A percentile compares a stretch with the other conserved stretches of the same genome.
Conservation (phyloP, 2,888 invertebrate genomes). For the Xylota segnis region DNA sequence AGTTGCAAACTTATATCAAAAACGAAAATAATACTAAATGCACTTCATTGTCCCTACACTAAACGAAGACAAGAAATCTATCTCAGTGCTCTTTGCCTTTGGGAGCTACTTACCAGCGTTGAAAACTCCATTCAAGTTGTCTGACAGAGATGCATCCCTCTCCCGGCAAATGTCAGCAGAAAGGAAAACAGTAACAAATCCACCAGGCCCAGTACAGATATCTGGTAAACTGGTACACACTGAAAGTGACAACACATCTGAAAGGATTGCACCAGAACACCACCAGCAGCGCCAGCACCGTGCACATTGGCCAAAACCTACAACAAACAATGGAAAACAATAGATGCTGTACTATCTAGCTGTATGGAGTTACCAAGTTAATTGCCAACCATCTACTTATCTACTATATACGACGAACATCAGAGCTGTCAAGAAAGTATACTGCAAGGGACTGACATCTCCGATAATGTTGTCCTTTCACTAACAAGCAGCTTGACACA, state of each 20-base stretch:
- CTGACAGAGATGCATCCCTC: not conserved
- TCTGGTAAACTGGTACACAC: not conserved
- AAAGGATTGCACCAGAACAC: not conserved
- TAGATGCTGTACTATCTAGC: slow-evolving; percentile 25
- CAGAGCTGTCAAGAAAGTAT: slow-evolving; percentile 20
- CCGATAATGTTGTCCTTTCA: slow-evolving; percentile 30
- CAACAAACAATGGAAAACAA: slow-evolving; percentile 13
- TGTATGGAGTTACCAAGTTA: slow-evolving; percentile 44
- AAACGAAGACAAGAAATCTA: not conserved
- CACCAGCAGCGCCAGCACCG: not conserved
- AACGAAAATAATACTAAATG: not conserved
- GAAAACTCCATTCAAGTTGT: slow-evolving; percentile 1
- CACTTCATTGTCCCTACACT: not conserved
- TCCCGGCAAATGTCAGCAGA: slow-evolving; percentile 20
- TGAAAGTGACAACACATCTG: slow-evolving; percentile 4
- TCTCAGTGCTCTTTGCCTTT: not conserved
- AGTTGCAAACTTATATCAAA: too few relatives aligned
- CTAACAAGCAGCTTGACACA: not conserved
- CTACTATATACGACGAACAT: not conserved
- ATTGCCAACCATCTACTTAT: slow-evolving; percentile 25
- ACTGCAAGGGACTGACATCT: slow-evolving; percentile 3
- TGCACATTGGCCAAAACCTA: slow-evolving; percentile 5
- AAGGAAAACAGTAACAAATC: slow-evolving; percentile 2
- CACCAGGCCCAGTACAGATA: not conserved
- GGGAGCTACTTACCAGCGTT: not conserved